A percentile compares a stretch with the other conserved stretches of the same genome.
Conservation (phyloP, 2,113 vertebrate genomes). For the Planiliza haematocheilus region DNA sequence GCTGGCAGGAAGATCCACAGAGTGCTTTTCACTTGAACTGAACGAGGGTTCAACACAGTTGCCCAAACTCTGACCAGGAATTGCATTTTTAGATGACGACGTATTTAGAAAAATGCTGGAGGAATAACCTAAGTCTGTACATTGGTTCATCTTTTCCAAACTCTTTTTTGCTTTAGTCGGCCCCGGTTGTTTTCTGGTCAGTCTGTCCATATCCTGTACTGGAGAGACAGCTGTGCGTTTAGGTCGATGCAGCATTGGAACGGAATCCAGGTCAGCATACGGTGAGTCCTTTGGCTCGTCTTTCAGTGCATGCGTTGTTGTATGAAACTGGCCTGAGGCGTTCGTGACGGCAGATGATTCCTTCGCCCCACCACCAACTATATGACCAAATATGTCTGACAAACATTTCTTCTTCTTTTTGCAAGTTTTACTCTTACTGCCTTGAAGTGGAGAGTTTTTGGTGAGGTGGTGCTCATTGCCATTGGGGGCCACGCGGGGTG, state of each 20-base stretch:
- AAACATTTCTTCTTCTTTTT: slow-evolving; percentile 79
- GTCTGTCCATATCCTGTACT: not conserved
- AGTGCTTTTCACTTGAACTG: slow-evolving; percentile 64
- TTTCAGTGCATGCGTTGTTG: slow-evolving; percentile 56
- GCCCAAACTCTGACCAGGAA: slow-evolving; percentile 35
- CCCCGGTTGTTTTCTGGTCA: slow-evolving; percentile 36
- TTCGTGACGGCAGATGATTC: slow-evolving; percentile 36
- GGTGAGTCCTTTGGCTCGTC: slow-evolving; percentile 76
- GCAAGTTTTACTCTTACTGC: slow-evolving; percentile 63
- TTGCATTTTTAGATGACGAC: slow-evolving; percentile 22
- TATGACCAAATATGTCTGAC: slow-evolving; percentile 75
- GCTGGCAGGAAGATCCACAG: slow-evolving; percentile 75
- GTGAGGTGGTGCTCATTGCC: slow-evolving; percentile 51
- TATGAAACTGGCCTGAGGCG: slow-evolving; percentile 26
- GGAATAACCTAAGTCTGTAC: slow-evolving; percentile 9
- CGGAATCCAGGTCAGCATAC: slow-evolving; percentile 79
- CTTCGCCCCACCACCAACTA: slow-evolving; percentile 66
- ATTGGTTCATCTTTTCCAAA: slow-evolving; percentile 22
- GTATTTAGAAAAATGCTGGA: slow-evolving; percentile 29
- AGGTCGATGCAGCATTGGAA: slow-evolving; percentile 79
- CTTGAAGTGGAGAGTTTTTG: slow-evolving; percentile 53
- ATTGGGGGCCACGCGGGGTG: slow-evolving; percentile 47
- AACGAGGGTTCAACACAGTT: slow-evolving; percentile 34
- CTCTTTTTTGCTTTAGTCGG: slow-evolving; percentile 43
- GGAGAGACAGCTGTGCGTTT: slow-evolving; percentile 71